These are phyloP conservation scores for Grapholita molesta DNA, from an alignment of 1,140 invertebrate species.

Conservation along the genomic window DNA sequence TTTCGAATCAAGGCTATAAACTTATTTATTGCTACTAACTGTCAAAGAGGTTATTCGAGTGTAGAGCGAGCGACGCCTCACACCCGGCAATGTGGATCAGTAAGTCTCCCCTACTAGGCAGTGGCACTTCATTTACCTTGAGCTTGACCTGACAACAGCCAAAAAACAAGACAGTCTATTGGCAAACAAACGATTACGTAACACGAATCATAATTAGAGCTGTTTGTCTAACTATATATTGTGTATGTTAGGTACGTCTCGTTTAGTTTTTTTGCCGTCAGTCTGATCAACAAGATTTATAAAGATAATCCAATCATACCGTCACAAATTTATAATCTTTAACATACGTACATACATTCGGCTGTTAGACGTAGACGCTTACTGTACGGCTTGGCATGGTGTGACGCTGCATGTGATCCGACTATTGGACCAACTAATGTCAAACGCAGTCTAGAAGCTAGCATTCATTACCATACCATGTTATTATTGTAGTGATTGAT, in stretches of 20 bases:
- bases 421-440: no score
- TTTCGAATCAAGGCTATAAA: background rate
- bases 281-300: background rate
- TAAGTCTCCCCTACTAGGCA: no score
- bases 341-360: no score
- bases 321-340: background rate
- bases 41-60: background rate
- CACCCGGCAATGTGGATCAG: background rate
- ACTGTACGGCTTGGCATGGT: no score
- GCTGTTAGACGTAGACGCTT: no score
- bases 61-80: background rate
- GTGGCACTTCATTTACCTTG: slow-evolving; percentile 42
- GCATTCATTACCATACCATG: no score
- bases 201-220: slow-evolving; percentile 16
- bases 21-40: background rate
- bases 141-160: slow-evolving; percentile 47
- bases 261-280: background rate
- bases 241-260: background rate
- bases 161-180: slow-evolving; percentile 27
- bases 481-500: no score
- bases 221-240: background rate
- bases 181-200: slow-evolving; percentile 31
- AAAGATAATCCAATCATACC: background rate
- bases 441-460: no score
- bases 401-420: no score